These are phyloP conservation scores for Mus caroli DNA, from an alignment of 2,797 vertebrate species.

Conservation along the genomic window DNA sequence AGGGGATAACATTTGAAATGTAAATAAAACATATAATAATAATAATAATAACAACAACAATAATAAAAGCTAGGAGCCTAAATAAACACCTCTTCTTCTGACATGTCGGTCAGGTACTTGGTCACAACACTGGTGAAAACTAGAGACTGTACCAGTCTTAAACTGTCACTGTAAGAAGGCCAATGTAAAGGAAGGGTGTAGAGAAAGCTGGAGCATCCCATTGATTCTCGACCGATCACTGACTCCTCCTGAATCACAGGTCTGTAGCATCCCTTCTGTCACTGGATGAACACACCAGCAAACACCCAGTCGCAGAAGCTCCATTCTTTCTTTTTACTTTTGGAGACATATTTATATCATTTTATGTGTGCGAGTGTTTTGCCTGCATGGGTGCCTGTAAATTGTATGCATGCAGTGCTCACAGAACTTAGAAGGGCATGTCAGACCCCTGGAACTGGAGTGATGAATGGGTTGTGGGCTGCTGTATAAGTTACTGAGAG, in stretches of 20 bases:
- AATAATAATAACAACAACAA: no score
- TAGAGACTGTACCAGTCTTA: background rate
- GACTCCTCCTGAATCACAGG: background rate
- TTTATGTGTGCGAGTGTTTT: background rate
- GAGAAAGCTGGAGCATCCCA: background rate
- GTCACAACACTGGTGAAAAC: background rate
- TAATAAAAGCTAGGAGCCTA: background rate
- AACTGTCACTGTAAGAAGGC: background rate
- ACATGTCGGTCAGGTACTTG: background rate
- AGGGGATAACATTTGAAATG: no score
- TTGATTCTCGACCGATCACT: background rate
- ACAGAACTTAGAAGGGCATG: background rate
- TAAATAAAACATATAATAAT: no score
- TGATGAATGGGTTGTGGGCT: background rate
- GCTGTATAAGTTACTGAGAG: background rate
- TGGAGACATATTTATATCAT: background rate
- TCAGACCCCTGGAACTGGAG: background rate
- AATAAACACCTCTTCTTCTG: background rate
- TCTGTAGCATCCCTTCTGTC: background rate
- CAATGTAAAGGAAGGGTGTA: background rate
- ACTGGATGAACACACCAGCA: background rate
- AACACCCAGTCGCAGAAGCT: background rate
- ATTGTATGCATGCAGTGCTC: background rate
- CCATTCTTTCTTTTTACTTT: background rate
- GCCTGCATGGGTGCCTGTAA: no score